Evolutionary conservation across 92 coral and sea anemone species (phyloP).

Genomic region (Heliopora coerulea): DNA sequence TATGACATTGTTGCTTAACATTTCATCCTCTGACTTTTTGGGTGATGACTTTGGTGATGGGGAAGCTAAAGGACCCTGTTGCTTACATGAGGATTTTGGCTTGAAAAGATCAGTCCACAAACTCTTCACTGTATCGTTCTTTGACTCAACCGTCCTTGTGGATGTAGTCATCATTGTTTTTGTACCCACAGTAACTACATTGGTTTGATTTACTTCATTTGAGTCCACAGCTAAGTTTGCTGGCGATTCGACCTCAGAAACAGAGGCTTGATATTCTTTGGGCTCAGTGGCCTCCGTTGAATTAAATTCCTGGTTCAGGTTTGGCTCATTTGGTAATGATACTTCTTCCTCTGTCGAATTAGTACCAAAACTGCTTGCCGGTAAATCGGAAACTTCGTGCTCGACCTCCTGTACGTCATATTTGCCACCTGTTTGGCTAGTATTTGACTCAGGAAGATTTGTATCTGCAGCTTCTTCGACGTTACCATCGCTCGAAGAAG

Average conservation of each 20-base stretch:
- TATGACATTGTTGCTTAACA: background rate
- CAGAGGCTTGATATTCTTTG: background rate
- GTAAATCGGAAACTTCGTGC: background rate
- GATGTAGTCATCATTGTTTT: slow-evolving; percentile 29
- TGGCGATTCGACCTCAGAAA: background rate
- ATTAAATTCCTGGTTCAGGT: background rate
- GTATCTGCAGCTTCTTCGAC: background rate
- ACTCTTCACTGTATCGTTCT: background rate
- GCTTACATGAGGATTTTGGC: slow-evolving; percentile 42
- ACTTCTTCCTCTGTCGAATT: background rate
- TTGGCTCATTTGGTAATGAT: background rate
- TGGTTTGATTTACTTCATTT: slow-evolving; percentile 3
- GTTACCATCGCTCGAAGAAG: background rate
- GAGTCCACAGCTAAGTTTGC: no score
- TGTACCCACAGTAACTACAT: slow-evolving; percentile 32
- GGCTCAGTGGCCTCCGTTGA: background rate
- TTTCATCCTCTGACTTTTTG: background rate
- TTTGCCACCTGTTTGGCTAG: background rate
- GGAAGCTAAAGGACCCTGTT: slow-evolving; percentile 1
- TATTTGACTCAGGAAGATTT: background rate
- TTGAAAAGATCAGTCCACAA: slow-evolving; percentile 95
- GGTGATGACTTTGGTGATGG: background rate
- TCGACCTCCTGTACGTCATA: background rate
- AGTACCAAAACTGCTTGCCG: background rate
- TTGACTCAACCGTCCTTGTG: slow-evolving; percentile 28